phyloP scores from a whole-genome alignment of 1,140 invertebrate genomes.

The Drosophila takahashii region DNA sequence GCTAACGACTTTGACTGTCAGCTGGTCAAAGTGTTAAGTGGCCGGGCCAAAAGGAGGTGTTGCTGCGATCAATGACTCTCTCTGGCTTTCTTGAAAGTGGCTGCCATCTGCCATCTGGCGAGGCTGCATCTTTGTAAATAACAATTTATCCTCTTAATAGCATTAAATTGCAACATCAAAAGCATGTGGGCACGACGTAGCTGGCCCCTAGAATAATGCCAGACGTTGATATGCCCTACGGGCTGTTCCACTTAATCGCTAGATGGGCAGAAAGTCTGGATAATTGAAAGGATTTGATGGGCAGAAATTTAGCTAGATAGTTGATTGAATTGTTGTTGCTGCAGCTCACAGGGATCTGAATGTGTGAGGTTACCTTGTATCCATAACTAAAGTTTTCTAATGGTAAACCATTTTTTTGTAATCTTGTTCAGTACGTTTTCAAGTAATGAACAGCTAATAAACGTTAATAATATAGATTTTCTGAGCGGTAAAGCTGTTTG shows the following conservation, averaged over 20 bases:
- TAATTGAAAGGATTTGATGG: slow-evolving; percentile 39
- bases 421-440: neutral
- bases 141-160: slow-evolving; percentile 57
- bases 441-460: slow-evolving; percentile 8
- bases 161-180: slow-evolving; percentile 53
- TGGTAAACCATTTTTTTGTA: neutral
- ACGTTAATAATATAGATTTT: neutral
- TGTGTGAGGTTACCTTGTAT: neutral
- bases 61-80: slow-evolving; percentile 24
- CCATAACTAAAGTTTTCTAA: neutral
- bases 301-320: slow-evolving; percentile 33
- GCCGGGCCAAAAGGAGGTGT: slow-evolving; percentile 31
- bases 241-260: slow-evolving; percentile 45
- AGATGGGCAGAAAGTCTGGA: slow-evolving; percentile 35
- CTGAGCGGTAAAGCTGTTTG: neutral
- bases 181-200: slow-evolving; percentile 47
- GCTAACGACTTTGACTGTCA: slow-evolving; percentile 75
- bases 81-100: slow-evolving; percentile 11
- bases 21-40: slow-evolving; percentile 76
- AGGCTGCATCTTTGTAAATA: slow-evolving; percentile 49
- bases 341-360: too few relatives aligned
- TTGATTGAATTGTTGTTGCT: slow-evolving; percentile 42
- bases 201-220: slow-evolving; percentile 21
- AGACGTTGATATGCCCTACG: slow-evolving; percentile 45
- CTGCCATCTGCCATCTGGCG: slow-evolving; percentile 35